Evolutionary conservation across 2,888 invertebrate species (phyloP).

Genomic region (Desoria tigrina): DNA sequence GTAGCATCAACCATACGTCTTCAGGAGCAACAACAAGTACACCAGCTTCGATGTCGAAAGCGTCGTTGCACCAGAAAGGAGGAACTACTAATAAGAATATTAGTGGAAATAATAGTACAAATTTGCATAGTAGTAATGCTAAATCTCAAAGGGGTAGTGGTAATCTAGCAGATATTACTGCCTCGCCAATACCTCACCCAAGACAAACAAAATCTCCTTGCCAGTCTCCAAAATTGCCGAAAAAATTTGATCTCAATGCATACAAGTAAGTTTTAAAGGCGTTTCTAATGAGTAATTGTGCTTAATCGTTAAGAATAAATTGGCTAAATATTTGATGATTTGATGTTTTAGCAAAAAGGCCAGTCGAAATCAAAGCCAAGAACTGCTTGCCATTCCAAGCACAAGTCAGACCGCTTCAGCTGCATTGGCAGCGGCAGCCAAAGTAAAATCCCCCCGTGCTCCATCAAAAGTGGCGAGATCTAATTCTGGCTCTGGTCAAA

Average conservation of each 20-base stretch:
- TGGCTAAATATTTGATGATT: conserved; percentile 9
- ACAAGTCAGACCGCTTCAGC: conserved; percentile 40
- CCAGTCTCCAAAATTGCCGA: conserved; percentile 47
- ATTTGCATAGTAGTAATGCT: conserved; percentile 3
- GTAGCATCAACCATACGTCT: neutral
- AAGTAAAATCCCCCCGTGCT: conserved; percentile 34
- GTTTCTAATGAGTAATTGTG: neutral
- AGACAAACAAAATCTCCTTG: conserved; percentile 24
- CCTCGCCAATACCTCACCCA: conserved; percentile 33
- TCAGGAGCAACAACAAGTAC: neutral
- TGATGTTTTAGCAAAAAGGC: conserved; percentile 33
- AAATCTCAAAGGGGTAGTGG: conserved; percentile 8
- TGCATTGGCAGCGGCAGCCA: conserved; percentile 26
- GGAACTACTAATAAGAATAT: conserved; percentile 13
- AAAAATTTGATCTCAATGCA: conserved; percentile 52
- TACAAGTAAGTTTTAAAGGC: conserved; percentile 41
- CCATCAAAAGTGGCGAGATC: conserved; percentile 42
- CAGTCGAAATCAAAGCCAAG: conserved; percentile 34
- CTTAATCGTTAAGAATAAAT: too few species aligned
- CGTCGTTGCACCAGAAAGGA: neutral
- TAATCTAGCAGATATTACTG: conserved; percentile 34
- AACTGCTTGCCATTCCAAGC: conserved; percentile 44
- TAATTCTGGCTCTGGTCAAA: conserved; percentile 50
- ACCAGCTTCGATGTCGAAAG: neutral
- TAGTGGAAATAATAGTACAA: conserved; percentile 19